phyloP scores from a whole-genome alignment of 2,797 vertebrate species.

The Anguilla megastoma region DNA sequence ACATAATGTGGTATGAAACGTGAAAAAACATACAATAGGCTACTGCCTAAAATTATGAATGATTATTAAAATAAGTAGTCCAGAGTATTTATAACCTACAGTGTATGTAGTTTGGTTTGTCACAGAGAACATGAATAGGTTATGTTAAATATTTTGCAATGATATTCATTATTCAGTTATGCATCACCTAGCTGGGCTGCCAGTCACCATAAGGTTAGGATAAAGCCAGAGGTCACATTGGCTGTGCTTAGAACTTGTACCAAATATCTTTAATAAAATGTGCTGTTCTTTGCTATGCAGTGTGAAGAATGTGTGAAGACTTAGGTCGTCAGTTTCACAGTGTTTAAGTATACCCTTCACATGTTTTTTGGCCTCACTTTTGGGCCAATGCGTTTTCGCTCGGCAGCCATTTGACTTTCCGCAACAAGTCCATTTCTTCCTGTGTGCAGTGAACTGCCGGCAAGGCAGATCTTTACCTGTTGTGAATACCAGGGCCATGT shows the following conservation, averaged over 20 bases:
- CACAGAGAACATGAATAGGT: not conserved
- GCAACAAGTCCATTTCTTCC: conserved; percentile 3
- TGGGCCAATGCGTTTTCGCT: not conserved
- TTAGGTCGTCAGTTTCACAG: not conserved
- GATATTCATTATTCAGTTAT: not conserved
- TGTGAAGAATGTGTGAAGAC: not conserved
- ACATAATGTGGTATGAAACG: not conserved
- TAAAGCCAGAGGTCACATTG: not conserved
- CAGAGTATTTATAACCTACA: not conserved
- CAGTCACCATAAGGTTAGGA: not conserved
- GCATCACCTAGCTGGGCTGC: not conserved
- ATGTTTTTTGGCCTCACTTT: not conserved
- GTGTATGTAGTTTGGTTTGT: not conserved
- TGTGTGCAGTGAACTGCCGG: not conserved
- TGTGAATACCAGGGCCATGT: not conserved
- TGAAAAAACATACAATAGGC: not conserved
- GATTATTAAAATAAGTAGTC: not conserved
- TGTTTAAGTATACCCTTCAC: not conserved
- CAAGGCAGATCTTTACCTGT: conserved; percentile 1
- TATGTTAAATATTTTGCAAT: not conserved
- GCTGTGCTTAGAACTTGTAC: not conserved
- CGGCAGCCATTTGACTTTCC: not conserved
- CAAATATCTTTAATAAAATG: not conserved
- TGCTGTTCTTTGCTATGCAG: not conserved
- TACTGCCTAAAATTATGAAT: not conserved